A percentile compares a stretch with the other conserved stretches of the same genome.
Evolutionary conservation across 1,140 invertebrate genomes (phyloP).

Genomic region (Telenomus remus): DNA sequence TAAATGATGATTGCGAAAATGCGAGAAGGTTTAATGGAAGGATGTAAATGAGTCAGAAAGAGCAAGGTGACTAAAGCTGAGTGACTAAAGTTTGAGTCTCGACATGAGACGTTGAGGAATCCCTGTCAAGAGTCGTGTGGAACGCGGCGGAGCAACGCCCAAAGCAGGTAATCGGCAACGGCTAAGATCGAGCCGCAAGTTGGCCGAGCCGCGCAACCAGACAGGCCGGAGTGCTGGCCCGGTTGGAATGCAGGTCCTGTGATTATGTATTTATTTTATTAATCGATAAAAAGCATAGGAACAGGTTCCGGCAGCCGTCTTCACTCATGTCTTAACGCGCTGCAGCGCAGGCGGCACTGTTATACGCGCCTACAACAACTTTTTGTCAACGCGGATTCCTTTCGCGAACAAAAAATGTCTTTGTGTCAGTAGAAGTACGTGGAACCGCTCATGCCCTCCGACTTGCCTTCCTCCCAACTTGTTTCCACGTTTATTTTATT

Average conservation of each 20-base stretch:
- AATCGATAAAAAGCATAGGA: slow-evolving; percentile 68
- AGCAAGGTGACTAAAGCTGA: background rate
- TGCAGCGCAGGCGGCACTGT: slow-evolving; percentile 28
- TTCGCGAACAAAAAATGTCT: slow-evolving; percentile 24
- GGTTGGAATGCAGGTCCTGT: slow-evolving; percentile 65
- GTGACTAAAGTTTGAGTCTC: background rate
- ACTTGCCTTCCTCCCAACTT: too few species aligned
- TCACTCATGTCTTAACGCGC: slow-evolving; percentile 40
- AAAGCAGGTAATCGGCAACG: slow-evolving; percentile 54
- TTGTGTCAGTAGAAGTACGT: slow-evolving; percentile 5
- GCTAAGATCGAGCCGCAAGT: slow-evolving; percentile 10
- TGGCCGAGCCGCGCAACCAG: slow-evolving; percentile 16
- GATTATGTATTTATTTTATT: slow-evolving; percentile 72
- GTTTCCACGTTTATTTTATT: too few species aligned
- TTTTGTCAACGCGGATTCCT: slow-evolving; percentile 33
- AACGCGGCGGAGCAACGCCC: slow-evolving; percentile 55
- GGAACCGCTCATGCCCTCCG: too few species aligned
- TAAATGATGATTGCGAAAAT: too few species aligned
- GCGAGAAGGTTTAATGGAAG: too few species aligned
- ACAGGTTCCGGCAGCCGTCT: slow-evolving; percentile 64
- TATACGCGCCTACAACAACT: slow-evolving; percentile 20
- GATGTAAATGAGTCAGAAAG: too few species aligned
- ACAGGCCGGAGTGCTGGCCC: slow-evolving; percentile 44
- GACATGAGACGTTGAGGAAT: slow-evolving; percentile 22
- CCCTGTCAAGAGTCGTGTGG: slow-evolving; percentile 26